These are phyloP conservation scores for Ceratosolen fusciceps DNA, from an alignment of 1,140 invertebrate genomes.

Conservation along the genomic window DNA sequence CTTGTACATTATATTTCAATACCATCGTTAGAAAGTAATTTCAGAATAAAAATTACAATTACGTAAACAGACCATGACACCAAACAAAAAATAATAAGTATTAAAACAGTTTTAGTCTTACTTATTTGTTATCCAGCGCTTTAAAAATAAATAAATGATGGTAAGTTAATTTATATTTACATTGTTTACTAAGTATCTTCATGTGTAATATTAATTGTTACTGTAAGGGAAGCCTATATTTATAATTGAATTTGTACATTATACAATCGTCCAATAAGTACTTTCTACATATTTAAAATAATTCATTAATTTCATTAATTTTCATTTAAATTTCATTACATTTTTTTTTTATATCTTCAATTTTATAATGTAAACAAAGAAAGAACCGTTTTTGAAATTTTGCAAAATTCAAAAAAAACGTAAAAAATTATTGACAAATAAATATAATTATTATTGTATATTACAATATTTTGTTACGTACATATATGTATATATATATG, in stretches of 20 bases:
- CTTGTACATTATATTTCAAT: background rate
- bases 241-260: conserved; percentile 20
- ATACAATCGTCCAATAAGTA: background rate
- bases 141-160: background rate
- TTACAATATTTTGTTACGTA: too few species aligned
- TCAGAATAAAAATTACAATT: background rate
- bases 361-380: background rate
- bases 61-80: background rate
- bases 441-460: conserved; percentile 12
- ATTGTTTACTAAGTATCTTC: background rate
- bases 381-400: background rate
- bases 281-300: background rate
- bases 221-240: background rate
- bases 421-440: conserved; percentile 22
- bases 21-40: background rate
- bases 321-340: background rate
- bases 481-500: too few species aligned
- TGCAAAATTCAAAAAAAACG: background rate
- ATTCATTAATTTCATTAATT: background rate
- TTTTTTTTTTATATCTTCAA: background rate
- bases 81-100: background rate
- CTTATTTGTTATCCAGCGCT: background rate
- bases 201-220: conserved; percentile 2
- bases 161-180: background rate
- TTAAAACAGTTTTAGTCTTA: background rate